Evolutionary conservation across 2,113 vertebrate genomes (phyloP).

Genomic region (Dryoscopus gambensis): DNA sequence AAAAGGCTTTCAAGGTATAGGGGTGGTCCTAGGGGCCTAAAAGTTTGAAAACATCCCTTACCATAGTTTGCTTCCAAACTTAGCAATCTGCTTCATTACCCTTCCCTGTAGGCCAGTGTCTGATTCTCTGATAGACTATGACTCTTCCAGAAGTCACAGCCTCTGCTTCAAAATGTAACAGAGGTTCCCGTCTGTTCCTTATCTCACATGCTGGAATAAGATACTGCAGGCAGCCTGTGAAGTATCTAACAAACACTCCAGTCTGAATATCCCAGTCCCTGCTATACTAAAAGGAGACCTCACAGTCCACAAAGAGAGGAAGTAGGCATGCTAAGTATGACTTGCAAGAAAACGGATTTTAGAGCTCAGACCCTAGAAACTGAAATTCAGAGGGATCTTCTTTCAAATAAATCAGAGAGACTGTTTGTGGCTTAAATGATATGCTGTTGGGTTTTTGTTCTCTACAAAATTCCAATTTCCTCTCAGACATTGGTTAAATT

Average conservation of each 20-base stretch:
- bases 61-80: not conserved
- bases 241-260: not conserved
- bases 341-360: conserved; percentile 7
- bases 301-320: not conserved
- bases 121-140: not conserved
- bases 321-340: not conserved
- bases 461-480: not conserved
- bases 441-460: not conserved
- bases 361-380: not conserved
- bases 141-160: not conserved
- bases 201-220: conserved; percentile 3
- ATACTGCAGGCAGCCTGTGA: not conserved
- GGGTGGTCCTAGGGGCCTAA: not conserved
- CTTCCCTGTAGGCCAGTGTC: not conserved
- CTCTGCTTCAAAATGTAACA: not conserved
- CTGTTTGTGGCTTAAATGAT: not conserved
- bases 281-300: conserved; percentile 4
- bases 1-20: not conserved
- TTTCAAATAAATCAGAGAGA: not conserved
- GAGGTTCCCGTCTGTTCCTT: not conserved
- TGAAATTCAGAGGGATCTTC: not conserved
- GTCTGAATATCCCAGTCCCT: not conserved
- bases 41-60: not conserved
- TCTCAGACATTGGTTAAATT: conserved; percentile 11
- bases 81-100: not conserved